A percentile compares a stretch with the other conserved stretches of the same genome.
phyloP scores from a whole-genome alignment of 1,140 invertebrate genomes.

The Pantala flavescens region DNA sequence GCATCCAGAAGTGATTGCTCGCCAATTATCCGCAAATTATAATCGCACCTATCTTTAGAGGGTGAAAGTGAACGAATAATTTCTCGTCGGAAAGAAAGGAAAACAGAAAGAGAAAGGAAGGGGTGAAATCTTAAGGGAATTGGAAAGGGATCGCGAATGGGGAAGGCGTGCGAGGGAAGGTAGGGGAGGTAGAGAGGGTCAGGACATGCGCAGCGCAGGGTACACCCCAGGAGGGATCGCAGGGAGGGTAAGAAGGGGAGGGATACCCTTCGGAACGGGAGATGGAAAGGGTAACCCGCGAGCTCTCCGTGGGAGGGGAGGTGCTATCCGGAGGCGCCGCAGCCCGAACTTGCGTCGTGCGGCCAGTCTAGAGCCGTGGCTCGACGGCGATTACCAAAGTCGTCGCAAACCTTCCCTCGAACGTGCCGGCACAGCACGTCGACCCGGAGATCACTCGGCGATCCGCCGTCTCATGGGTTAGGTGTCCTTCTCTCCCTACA shows the following conservation, averaged over 20 bases:
- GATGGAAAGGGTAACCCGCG: background rate
- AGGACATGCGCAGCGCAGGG: background rate
- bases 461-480: background rate
- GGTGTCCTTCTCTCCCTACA: too few relatives aligned
- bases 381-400: background rate
- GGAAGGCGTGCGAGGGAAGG: background rate
- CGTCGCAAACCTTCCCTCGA: background rate
- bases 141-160: too few relatives aligned
- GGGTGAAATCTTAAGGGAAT: background rate
- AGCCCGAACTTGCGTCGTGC: background rate
- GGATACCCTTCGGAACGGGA: background rate
- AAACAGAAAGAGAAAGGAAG: background rate
- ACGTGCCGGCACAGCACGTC: background rate
- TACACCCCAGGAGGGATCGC: background rate
- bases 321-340: background rate
- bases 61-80: background rate
- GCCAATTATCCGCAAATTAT: too few relatives aligned
- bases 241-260: background rate
- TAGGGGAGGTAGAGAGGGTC: background rate
- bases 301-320: background rate
- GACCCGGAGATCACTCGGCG: background rate
- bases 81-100: background rate
- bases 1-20: too few relatives aligned
- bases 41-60: background rate
- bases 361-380: conserved; percentile 1